Conservation (phyloP, 2,888 invertebrate species). For the Biston stratarius region DNA sequence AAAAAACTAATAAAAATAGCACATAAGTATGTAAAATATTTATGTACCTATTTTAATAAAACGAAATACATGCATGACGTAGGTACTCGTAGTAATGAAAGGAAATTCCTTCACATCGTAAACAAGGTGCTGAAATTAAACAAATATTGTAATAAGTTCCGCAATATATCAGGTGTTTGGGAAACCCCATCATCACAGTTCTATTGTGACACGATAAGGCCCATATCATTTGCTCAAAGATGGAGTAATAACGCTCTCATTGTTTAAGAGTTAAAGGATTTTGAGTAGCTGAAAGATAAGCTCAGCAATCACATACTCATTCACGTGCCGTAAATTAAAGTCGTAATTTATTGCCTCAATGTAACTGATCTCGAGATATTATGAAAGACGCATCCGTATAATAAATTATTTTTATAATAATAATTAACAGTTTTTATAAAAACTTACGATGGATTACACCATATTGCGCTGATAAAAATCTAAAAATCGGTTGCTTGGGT, state of each 20-base stretch:
- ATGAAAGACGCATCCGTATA: neutral
- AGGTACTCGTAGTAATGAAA: neutral
- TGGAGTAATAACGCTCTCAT: constrained; percentile 10
- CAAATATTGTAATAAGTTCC: constrained; percentile 27
- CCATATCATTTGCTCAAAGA: constrained; percentile 6
- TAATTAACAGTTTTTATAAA: neutral
- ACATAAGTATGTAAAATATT: too few species aligned
- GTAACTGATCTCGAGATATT: constrained; percentile 1
- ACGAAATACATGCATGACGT: too few species aligned
- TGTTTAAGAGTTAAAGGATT: constrained; percentile 23
- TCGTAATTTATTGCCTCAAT: constrained; percentile 6
- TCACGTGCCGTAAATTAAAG: constrained; percentile 3
- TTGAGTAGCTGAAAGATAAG: constrained; percentile 23
- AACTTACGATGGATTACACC: neutral
- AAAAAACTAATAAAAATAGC: too few species aligned
- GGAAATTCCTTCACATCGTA: constrained; percentile 1
- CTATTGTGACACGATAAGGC: constrained; percentile 1
- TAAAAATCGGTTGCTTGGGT: neutral
- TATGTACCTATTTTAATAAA: too few species aligned
- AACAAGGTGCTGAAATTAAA: constrained; percentile 4
- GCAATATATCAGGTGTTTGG: constrained; percentile 18
- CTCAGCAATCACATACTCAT: neutral
- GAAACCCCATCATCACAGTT: constrained; percentile 24
- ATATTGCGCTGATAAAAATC: neutral
- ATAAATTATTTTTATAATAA: neutral